Percentiles rank a stretch among this genome's conserved stretches.
These are phyloP conservation scores for Cassiopea xamachana DNA, from an alignment of 30 jellyfish, hydroid and myxozoan species.

Conservation along the genomic window DNA sequence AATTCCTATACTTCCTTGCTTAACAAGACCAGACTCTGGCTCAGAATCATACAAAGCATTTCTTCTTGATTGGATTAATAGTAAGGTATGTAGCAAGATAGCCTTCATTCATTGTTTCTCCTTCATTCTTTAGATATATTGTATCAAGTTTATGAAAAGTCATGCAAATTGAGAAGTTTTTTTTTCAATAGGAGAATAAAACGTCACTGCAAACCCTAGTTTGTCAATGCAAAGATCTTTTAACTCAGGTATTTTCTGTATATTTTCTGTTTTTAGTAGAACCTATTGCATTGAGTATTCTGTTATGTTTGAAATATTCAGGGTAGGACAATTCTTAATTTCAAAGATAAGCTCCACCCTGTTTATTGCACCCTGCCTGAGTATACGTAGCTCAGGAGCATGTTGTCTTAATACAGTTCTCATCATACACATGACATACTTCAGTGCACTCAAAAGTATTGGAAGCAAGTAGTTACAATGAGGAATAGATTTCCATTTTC, in stretches of 20 bases:
- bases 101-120: neutral
- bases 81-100: constrained; percentile 57
- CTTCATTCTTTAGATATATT: too few species aligned
- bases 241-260: constrained; percentile 65
- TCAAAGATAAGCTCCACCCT: too few species aligned
- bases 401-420: too few species aligned
- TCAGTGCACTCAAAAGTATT: too few species aligned
- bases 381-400: too few species aligned
- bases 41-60: constrained; percentile 12
- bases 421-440: too few species aligned
- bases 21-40: constrained; percentile 8
- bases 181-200: constrained; percentile 72
- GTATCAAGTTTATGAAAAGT: too few species aligned
- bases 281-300: neutral
- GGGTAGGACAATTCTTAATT: too few species aligned
- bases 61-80: constrained; percentile 87
- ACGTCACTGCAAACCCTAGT: constrained; percentile 78
- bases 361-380: too few species aligned
- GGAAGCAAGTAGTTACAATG: too few species aligned
- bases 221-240: constrained; percentile 70
- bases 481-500: too few species aligned
- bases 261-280: neutral
- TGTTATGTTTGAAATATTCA: neutral
- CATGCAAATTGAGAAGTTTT: neutral
- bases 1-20: constrained; percentile 85